Percentiles rank a stretch among this genome's conserved stretches.
phyloP scores from a whole-genome alignment of 2,888 invertebrate species.

The Sesamia inferens region DNA sequence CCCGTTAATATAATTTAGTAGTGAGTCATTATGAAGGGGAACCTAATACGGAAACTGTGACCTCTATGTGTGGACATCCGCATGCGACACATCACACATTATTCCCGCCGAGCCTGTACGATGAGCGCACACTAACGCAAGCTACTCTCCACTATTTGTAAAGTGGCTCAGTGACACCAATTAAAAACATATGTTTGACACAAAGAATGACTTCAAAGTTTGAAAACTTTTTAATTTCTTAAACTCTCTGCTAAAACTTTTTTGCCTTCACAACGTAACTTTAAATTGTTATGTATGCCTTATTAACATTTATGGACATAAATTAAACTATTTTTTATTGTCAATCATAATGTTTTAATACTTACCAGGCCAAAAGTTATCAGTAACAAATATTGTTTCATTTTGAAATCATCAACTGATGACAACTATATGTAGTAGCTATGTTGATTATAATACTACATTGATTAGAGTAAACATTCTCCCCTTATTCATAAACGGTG shows the following conservation, averaged over 20 bases:
- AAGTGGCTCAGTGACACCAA: background rate
- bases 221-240: conserved; percentile 10
- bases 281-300: background rate
- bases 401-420: background rate
- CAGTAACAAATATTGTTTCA: background rate
- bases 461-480: background rate
- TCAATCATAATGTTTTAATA: background rate
- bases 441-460: background rate
- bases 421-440: background rate
- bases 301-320: background rate
- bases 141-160: background rate
- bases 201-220: conserved; percentile 22
- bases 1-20: conserved; percentile 38
- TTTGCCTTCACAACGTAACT: background rate
- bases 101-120: conserved; percentile 10
- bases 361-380: conserved; percentile 7
- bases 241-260: conserved; percentile 3
- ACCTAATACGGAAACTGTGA: conserved; percentile 80
- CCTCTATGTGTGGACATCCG: conserved; percentile 69
- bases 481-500: no score
- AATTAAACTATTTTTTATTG: background rate
- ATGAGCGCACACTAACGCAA: background rate
- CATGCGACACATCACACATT: conserved; percentile 40
- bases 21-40: conserved; percentile 69
- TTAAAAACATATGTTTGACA: conserved; percentile 15